Conservation (phyloP, 2,113 vertebrate species). For the Tylochromis polylepis region DNA sequence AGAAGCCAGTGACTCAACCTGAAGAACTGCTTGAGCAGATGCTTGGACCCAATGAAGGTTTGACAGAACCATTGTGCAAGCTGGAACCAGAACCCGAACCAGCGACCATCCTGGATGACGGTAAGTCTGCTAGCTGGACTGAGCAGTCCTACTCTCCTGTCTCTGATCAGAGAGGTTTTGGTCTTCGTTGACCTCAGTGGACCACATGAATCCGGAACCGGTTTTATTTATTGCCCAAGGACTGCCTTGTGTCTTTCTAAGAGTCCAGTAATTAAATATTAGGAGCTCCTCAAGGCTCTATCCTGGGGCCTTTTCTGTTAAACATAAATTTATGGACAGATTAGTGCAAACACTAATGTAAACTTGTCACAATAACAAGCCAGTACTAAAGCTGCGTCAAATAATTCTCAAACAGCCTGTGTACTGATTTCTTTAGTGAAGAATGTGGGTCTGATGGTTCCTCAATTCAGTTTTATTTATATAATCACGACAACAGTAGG, state of each 20-base stretch:
- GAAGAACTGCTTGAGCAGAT: not conserved
- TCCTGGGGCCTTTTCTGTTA: not conserved
- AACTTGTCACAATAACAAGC: too few relatives aligned
- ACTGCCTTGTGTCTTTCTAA: not conserved
- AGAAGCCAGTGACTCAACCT: not conserved
- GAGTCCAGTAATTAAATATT: not conserved
- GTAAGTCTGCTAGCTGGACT: not conserved
- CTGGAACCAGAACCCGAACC: not conserved
- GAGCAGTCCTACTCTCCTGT: not conserved
- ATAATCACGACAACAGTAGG: not conserved
- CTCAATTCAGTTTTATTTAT: fast-evolving
- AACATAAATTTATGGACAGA: fast-evolving
- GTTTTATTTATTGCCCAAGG: not conserved
- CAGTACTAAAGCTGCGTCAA: not conserved
- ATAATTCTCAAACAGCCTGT: not conserved
- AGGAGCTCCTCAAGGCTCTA: not conserved
- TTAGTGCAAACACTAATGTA: too few relatives aligned
- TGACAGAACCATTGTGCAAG: not conserved
- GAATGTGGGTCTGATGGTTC: not conserved
- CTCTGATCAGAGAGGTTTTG: not conserved
- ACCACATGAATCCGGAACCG: not conserved
- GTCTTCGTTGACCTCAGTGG: not conserved
- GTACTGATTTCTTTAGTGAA: not conserved
- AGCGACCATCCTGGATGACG: not conserved
- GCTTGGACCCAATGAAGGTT: not conserved